Base-by-base conservation (phyloP, 1,140 invertebrate genomes). In the Cylas formicarius region DNA sequence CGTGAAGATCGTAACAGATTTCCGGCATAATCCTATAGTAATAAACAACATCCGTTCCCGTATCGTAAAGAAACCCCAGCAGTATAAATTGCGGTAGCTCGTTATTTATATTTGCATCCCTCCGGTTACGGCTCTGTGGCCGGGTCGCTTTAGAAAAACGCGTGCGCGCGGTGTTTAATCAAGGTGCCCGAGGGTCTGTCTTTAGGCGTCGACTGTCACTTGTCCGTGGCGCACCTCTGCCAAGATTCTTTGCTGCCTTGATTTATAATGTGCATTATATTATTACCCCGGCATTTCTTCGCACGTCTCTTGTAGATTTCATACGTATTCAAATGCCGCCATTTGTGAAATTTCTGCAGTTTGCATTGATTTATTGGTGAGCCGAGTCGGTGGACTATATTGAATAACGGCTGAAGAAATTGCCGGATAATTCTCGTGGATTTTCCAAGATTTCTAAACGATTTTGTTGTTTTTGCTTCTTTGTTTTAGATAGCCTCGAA, bases 241-340 rank as follows among this genome's bases (percentile, higher is more conserved):
- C 39, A 28, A 26, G 39, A 38, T 50, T 38, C 41, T 20, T n/a
- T 26, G 33, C 28, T 24, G 13, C 32, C 44, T 48, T 51, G 49
- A 51, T 51, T 51, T 51, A 51, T 47, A 48, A 48, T 43, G 37
- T 42, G 44, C 38, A 51, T 51, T 51, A 47, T 33, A 48, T 48
- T 51, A 47, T 51, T 51, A 47, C 44, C 43, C 26, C 33, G 28
- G 39, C 33, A 51, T 51, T 51, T 47, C 35, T 26, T 35, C 32
- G 44, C 28, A 21, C 37, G 16, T 45, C 43, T 41, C 36, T 27
- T 6, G 33, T 24, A 27, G 19, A 41, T 38, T 39, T 46, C 40
- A 27, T 42, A 21, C 33, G 37, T 48, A 51, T 47, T 47, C 33
- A 47, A 51, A 47, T 48, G 44, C 38, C 38, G 44, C 49, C 39